Evolutionary conservation across 2,797 vertebrate species (phyloP).

Genomic region (Anolis apletophallus): DNA sequence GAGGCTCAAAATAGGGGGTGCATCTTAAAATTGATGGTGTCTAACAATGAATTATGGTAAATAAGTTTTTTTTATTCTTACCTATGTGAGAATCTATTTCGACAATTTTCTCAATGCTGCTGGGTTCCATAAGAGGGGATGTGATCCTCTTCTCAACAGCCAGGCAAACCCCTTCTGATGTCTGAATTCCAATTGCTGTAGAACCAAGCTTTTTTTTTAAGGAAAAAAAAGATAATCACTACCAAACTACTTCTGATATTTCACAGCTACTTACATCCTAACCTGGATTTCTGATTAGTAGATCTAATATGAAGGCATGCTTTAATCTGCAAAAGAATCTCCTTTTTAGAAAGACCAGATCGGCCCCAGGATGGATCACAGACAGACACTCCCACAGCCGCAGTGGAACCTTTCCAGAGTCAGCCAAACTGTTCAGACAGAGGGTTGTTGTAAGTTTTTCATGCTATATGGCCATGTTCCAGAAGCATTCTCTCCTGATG

Average conservation of each 20-base stretch:
- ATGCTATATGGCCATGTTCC: too few species aligned
- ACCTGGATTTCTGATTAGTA: background rate
- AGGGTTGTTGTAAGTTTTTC: too few species aligned
- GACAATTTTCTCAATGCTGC: slow-evolving; percentile 99
- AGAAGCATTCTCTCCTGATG: too few species aligned
- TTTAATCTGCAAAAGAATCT: too few species aligned
- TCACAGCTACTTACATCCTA: background rate
- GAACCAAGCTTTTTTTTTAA: slow-evolving; percentile 88
- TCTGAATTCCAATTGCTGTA: slow-evolving; percentile 98
- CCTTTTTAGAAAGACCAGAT: too few species aligned
- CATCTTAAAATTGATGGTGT: too few species aligned
- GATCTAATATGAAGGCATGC: background rate
- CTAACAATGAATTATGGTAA: too few species aligned
- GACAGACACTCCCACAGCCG: too few species aligned
- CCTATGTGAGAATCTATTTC: slow-evolving; percentile 98
- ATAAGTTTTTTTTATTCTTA: slow-evolving; percentile 58
- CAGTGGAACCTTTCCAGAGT: too few species aligned
- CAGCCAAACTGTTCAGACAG: too few species aligned
- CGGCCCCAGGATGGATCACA: too few species aligned
- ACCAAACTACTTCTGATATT: background rate
- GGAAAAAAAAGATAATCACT: slow-evolving; percentile 43
- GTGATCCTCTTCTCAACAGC: slow-evolving; percentile 99
- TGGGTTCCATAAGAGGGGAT: slow-evolving; percentile 97
- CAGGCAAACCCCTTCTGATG: slow-evolving; percentile 94
- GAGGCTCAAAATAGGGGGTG: too few species aligned